Conservation (phyloP, 2,797 vertebrate species). For the Heterohyrax brucei region DNA sequence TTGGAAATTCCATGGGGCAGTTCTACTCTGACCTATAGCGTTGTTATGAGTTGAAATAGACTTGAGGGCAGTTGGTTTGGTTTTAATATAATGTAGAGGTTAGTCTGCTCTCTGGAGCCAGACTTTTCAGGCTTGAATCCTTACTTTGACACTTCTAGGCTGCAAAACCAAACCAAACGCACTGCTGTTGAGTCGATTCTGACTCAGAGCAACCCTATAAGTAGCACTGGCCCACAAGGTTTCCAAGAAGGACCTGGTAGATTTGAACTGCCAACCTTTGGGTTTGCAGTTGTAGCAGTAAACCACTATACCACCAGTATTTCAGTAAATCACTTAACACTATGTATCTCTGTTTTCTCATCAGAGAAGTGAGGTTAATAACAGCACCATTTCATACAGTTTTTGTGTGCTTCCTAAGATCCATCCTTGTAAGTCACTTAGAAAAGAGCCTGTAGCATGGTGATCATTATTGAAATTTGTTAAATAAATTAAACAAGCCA, state of each 20-base stretch:
- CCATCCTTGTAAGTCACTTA: slow-evolving; percentile 22
- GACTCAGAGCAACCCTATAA: no score
- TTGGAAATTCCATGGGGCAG: no score
- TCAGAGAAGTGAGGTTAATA: background rate
- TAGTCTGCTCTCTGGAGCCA: background rate
- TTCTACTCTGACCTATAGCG: no score
- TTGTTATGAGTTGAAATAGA: no score
- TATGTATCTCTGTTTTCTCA: background rate
- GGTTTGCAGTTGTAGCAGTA: no score
- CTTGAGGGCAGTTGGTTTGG: no score
- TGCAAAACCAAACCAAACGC: no score
- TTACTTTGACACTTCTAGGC: background rate
- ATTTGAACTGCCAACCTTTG: no score
- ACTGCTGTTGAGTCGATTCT: no score
- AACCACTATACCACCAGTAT: background rate
- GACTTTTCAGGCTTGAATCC: background rate
- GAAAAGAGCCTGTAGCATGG: background rate
- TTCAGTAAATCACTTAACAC: background rate
- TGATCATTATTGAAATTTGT: background rate
- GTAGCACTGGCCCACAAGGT: no score
- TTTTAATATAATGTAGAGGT: background rate
- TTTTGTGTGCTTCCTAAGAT: background rate
- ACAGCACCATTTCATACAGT: background rate
- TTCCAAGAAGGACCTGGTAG: no score
- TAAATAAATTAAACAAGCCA: slow-evolving; percentile 32